Conservation (phyloP, 2,797 vertebrate genomes). For the Astyanax mexicanus region DNA sequence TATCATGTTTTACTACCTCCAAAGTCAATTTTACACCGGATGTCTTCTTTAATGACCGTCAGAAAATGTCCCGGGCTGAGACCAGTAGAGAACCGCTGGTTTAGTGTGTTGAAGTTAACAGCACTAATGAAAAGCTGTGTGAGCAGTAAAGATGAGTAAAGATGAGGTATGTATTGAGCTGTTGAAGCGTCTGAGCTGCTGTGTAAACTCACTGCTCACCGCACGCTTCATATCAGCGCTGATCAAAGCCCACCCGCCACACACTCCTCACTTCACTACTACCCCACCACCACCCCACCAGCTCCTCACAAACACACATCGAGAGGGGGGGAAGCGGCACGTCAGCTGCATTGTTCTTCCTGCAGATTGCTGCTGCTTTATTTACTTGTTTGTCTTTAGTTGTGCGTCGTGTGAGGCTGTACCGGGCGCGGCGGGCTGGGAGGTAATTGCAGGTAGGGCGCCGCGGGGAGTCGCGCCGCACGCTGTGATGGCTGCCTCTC, state of each 20-base stretch:
- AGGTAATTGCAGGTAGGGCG: constrained; percentile 52
- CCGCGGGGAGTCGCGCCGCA: constrained; percentile 22
- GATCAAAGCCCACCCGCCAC: constrained; percentile 1
- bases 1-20: too few species aligned
- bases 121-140: too few species aligned
- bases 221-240: background rate
- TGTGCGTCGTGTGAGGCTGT: constrained; percentile 41
- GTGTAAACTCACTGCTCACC: constrained; percentile 24
- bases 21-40: too few species aligned
- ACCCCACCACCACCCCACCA: constrained; percentile 11
- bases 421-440: constrained; percentile 34
- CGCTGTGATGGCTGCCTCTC: constrained; percentile 31
- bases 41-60: too few species aligned
- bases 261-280: constrained; percentile 5
- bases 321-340: background rate
- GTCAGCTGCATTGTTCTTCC: constrained; percentile 15
- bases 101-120: too few species aligned
- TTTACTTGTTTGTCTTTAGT: constrained; percentile 47
- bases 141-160: constrained; percentile 13
- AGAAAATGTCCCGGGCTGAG: too few species aligned
- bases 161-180: constrained; percentile 15
- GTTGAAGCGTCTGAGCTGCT: constrained; percentile 6
- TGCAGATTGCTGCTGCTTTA: constrained; percentile 21
- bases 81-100: too few species aligned
- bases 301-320: constrained; percentile 16